Evolutionary conservation across 1,140 invertebrate genomes (phyloP), one percentile per base, ranked within the genome.

Genomic region (Drosophila lacteicornis): DNA sequence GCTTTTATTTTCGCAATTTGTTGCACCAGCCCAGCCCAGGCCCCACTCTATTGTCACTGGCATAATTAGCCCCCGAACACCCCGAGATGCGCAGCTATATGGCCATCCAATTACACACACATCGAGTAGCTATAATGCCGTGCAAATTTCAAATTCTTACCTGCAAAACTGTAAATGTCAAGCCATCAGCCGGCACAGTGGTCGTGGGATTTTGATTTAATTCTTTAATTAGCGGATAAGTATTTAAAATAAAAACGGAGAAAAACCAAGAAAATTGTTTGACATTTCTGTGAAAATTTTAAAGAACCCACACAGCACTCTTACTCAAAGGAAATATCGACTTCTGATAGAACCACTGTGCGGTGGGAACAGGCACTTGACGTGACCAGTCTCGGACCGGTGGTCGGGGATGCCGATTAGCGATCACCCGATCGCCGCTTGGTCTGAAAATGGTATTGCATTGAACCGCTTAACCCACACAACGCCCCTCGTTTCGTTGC

Each of bases 1-100:
- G 83, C 83, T 73, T 83, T 87, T 83, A 79, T 86, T 88, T 83
- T 79, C 75, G 83, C 80, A 80, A 88, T 71, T 70, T 51, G 51
- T 81, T 85, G 82, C 82, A 78, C 58, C 73, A 85, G 51, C 59
- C 59, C 77, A 68, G 40, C 55, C 68, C 63, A 67, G 56, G 68
- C 42, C 25, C 49, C 47, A 22, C n/a, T 45, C 62, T 51, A 80
- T 80, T 75, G 66, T 81, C 79, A 45, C 74, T 50, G 46, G 50
- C 47, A 65, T 82, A 81, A 81, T 81, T 81, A 81, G 61, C 73
- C 75, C 53, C 58, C 53, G 58, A 38, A 43, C 53, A 38, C 12
- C 36, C 58, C 66, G 30, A 59, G 33, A 50, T 51, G 30, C 19
- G 17, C n/a, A 60, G n/a, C 30, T 40, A 33, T 65, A 61, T n/a